phyloP scores from a whole-genome alignment of 30 jellyfish, hydroid and myxozoan species.

The Hydractinia echinata region DNA sequence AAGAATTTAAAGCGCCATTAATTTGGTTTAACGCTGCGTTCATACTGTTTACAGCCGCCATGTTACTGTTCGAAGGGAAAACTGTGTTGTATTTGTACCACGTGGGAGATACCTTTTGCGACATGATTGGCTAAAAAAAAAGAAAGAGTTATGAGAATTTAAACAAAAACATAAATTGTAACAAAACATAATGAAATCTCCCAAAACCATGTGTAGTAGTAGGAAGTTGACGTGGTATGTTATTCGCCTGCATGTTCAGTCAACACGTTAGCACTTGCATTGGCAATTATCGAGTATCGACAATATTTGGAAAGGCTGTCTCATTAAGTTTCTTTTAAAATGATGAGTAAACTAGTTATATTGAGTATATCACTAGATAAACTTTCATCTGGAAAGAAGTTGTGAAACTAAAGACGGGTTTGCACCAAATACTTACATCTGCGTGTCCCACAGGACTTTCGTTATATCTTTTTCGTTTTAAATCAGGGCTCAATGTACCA shows the following conservation, averaged over 20 bases:
- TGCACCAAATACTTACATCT: constrained; percentile 40
- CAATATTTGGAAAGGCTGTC: too few species aligned
- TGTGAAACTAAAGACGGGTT: too few species aligned
- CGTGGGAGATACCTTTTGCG: constrained; percentile 91
- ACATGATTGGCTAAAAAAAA: neutral
- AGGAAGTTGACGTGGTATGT: too few species aligned
- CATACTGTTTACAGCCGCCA: constrained; percentile 86
- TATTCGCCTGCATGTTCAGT: too few species aligned
- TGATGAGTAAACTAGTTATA: too few species aligned
- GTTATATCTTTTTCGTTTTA: constrained; percentile 63
- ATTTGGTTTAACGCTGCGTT: constrained; percentile 64
- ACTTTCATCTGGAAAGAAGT: too few species aligned
- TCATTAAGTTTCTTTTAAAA: too few species aligned
- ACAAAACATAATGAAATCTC: neutral
- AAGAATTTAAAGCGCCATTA: constrained; percentile 67
- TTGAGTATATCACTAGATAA: too few species aligned
- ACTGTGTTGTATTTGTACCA: constrained; percentile 89
- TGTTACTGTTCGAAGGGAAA: constrained; percentile 68
- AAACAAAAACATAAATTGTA: neutral
- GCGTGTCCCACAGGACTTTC: constrained; percentile 83
- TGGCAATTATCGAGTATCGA: too few species aligned
- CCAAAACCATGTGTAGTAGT: too few species aligned
- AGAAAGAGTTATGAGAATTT: neutral
- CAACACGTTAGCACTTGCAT: too few species aligned
- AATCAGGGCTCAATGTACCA: constrained; percentile 84